Evolutionary conservation across 2,888 invertebrate genomes (phyloP).

Genomic region (Sphaerophoria rueppellii): DNA sequence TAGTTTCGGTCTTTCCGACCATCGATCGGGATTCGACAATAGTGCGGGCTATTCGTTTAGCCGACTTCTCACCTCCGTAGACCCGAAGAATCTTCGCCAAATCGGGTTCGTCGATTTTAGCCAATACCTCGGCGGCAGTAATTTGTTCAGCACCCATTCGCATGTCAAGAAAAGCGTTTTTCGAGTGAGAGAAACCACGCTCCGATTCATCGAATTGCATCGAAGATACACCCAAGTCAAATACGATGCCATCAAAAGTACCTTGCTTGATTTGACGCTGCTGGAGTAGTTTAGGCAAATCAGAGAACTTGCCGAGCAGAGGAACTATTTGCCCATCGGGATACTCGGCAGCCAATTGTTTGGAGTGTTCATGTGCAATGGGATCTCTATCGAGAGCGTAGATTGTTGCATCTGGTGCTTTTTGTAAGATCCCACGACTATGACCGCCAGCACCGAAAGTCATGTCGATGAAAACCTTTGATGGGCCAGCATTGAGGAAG

Average conservation of each 20-base stretch:
- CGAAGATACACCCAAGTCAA: slow-evolving; percentile 97
- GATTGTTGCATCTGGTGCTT: slow-evolving; percentile 86
- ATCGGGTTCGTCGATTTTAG: slow-evolving; percentile 89
- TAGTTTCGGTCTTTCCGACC: slow-evolving; percentile 90
- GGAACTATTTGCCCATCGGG: slow-evolving; percentile 89
- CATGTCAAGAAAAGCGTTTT: slow-evolving; percentile 96
- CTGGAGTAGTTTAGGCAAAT: slow-evolving; percentile 88
- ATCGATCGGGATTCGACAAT: slow-evolving; percentile 92
- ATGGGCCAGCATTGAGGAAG: slow-evolving; percentile 85
- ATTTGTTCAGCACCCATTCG: slow-evolving; percentile 91
- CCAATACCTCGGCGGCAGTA: slow-evolving; percentile 94
- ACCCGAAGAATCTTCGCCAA: slow-evolving; percentile 92
- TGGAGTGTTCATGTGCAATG: slow-evolving; percentile 87
- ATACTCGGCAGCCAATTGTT: slow-evolving; percentile 86
- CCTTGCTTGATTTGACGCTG: slow-evolving; percentile 84
- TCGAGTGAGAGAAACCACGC: slow-evolving; percentile 93
- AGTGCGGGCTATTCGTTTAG: slow-evolving; percentile 92
- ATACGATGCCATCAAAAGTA: slow-evolving; percentile 92
- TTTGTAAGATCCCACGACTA: slow-evolving; percentile 87
- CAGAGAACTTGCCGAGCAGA: slow-evolving; percentile 94
- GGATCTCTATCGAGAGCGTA: slow-evolving; percentile 95
- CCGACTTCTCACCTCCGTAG: slow-evolving; percentile 95
- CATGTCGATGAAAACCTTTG: slow-evolving; percentile 92
- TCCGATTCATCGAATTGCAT: slow-evolving; percentile 94
- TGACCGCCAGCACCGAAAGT: slow-evolving; percentile 98